phyloP scores from a whole-genome alignment of 2,888 invertebrate species.

The Epinotia bilunana region DNA sequence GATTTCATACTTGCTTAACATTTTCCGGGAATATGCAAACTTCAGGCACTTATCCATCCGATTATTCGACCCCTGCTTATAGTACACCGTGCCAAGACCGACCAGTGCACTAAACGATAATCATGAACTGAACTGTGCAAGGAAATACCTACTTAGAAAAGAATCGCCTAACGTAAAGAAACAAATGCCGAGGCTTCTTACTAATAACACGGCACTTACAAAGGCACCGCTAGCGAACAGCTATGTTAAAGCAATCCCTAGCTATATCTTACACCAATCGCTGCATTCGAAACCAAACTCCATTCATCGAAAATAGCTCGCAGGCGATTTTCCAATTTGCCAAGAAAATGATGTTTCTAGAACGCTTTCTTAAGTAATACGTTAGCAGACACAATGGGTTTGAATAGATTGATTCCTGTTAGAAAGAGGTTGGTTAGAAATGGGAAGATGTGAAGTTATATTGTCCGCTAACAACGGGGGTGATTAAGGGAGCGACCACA shows the following conservation, averaged over 20 bases:
- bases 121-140: too few relatives aligned
- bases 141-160: too few relatives aligned
- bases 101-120: too few relatives aligned
- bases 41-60: too few relatives aligned
- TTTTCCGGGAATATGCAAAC: too few relatives aligned
- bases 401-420: conserved; percentile 21
- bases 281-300: conserved; percentile 35
- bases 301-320: conserved; percentile 41
- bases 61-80: too few relatives aligned
- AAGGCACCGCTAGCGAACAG: background rate
- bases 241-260: background rate
- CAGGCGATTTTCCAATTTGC: conserved; percentile 39
- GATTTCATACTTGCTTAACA: too few relatives aligned
- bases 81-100: too few relatives aligned
- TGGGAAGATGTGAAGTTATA: background rate
- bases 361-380: conserved; percentile 29
- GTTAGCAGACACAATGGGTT: conserved; percentile 21
- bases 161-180: too few relatives aligned
- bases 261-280: background rate
- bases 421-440: conserved; percentile 11
- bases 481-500: too few relatives aligned
- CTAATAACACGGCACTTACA: too few relatives aligned
- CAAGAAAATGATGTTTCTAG: conserved; percentile 39
- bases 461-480: background rate
- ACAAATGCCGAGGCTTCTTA: too few relatives aligned